Evolutionary conservation across 1,140 invertebrate species (phyloP).

Genomic region (Phthorimaea operculella): DNA sequence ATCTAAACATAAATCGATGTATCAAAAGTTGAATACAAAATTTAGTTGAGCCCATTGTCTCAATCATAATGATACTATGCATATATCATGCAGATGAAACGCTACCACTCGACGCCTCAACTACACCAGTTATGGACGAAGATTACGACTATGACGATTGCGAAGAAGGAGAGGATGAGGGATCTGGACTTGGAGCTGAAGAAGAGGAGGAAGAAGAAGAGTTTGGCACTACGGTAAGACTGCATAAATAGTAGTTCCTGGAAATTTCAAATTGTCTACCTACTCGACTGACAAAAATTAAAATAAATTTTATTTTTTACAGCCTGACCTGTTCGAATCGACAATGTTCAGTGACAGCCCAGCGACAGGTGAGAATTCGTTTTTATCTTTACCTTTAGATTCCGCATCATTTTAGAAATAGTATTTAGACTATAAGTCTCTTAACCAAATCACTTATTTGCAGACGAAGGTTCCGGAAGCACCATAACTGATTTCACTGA

Average conservation of each 20-base stretch:
- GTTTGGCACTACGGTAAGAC: neutral
- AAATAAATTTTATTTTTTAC: conserved; percentile 24
- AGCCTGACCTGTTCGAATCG: conserved; percentile 51
- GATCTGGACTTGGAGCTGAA: conserved; percentile 34
- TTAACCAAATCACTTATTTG: neutral
- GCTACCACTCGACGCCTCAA: conserved; percentile 71
- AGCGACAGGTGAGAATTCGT: conserved; percentile 12
- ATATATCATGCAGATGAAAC: conserved; percentile 70
- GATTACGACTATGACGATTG: conserved; percentile 67
- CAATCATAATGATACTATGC: too few species aligned
- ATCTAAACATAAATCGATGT: neutral
- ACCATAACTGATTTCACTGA: conserved; percentile 9
- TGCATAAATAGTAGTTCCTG: neutral
- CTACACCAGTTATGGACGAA: conserved; percentile 68
- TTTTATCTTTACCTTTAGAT: neutral
- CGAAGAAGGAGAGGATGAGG: conserved; percentile 67
- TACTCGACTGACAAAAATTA: too few species aligned
- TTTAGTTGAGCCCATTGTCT: neutral
- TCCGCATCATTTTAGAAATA: too few species aligned
- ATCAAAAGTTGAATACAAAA: too few species aligned
- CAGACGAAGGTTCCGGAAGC: neutral
- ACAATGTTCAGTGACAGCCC: conserved; percentile 72
- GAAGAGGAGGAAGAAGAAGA: conserved; percentile 11
- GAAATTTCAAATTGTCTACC: neutral
- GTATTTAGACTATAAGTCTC: too few species aligned